A percentile compares a stretch with the other conserved stretches of the same genome.
Conservation (phyloP, 1,140 invertebrate species). For the Panagrolaimus sp. region DNA sequence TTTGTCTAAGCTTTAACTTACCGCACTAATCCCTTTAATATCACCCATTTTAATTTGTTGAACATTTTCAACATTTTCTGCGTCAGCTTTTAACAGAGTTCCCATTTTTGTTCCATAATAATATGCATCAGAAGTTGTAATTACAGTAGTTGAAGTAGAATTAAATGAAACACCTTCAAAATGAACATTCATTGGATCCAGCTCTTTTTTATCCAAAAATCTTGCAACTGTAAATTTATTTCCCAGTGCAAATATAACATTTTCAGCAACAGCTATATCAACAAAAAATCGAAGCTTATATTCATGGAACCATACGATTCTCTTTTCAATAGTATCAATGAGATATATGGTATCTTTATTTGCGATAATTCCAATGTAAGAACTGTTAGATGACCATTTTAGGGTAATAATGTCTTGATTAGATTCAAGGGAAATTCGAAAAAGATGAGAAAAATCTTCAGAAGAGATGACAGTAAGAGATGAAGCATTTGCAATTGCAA, state of each 20-base stretch:
- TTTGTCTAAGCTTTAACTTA: too few relatives aligned
- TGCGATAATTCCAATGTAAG: neutral
- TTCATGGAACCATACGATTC: constrained; percentile 25
- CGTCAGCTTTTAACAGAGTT: neutral
- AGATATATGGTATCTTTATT: constrained; percentile 2
- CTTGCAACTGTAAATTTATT: constrained; percentile 35
- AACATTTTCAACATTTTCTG: constrained; percentile 12
- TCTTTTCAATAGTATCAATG: neutral
- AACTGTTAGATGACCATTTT: neutral
- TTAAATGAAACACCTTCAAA: constrained; percentile 31
- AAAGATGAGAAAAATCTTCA: neutral
- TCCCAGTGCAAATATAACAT: constrained; percentile 26
- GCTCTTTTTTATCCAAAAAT: constrained; percentile 25
- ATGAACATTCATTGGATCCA: constrained; percentile 32
- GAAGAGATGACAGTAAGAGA: neutral
- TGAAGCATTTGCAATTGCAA: neutral
- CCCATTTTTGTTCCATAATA: constrained; percentile 5
- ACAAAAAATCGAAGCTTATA: constrained; percentile 38
- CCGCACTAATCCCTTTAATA: neutral
- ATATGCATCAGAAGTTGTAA: neutral
- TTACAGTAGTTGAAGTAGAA: constrained; percentile 19
- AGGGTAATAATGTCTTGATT: neutral
- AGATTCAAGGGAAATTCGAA: neutral
- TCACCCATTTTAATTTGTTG: neutral
- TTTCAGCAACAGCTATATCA: constrained; percentile 22